A percentile compares a stretch with the other conserved stretches of the same genome.
These are phyloP conservation scores for Gari tellinella DNA, from an alignment of 2,888 invertebrate genomes.

Conservation along the genomic window DNA sequence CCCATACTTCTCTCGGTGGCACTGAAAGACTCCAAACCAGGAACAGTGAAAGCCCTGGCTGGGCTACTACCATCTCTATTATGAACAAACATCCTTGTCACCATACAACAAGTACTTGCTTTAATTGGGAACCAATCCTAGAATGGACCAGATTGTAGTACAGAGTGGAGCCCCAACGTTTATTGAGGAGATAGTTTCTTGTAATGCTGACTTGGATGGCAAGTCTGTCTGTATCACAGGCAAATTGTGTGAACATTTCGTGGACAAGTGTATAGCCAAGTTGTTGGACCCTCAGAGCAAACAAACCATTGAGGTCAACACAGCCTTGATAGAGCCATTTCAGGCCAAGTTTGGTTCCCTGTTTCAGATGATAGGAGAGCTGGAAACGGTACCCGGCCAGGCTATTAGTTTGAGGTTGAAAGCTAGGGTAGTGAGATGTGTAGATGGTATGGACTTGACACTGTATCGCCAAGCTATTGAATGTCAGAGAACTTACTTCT, in stretches of 20 bases:
- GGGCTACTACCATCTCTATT: constrained; percentile 43
- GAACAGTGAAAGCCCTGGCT: constrained; percentile 65
- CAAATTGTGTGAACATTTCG: constrained; percentile 66
- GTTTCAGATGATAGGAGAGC: constrained; percentile 73
- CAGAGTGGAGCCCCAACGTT: constrained; percentile 42
- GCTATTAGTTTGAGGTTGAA: constrained; percentile 37
- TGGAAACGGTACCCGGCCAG: constrained; percentile 31
- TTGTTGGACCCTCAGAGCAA: constrained; percentile 61
- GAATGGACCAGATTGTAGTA: constrained; percentile 48
- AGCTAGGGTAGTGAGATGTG: constrained; percentile 71
- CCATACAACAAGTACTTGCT: background rate
- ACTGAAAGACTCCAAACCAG: constrained; percentile 72
- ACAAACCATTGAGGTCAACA: constrained; percentile 59
- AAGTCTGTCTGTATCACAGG: constrained; percentile 45
- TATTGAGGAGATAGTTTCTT: constrained; percentile 44
- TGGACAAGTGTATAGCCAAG: constrained; percentile 54
- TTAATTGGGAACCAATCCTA: background rate
- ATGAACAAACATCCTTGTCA: background rate
- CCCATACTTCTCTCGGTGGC: constrained; percentile 77
- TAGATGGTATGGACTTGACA: constrained; percentile 70
- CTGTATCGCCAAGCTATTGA: constrained; percentile 67
- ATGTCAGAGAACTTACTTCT: constrained; percentile 65
- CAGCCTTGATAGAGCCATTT: constrained; percentile 72
- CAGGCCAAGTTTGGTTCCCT: constrained; percentile 63
- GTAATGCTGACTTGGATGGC: constrained; percentile 14